These are phyloP conservation scores for Phyllopteryx taeniolatus DNA, from an alignment of 2,113 vertebrate genomes.

Conservation along the genomic window DNA sequence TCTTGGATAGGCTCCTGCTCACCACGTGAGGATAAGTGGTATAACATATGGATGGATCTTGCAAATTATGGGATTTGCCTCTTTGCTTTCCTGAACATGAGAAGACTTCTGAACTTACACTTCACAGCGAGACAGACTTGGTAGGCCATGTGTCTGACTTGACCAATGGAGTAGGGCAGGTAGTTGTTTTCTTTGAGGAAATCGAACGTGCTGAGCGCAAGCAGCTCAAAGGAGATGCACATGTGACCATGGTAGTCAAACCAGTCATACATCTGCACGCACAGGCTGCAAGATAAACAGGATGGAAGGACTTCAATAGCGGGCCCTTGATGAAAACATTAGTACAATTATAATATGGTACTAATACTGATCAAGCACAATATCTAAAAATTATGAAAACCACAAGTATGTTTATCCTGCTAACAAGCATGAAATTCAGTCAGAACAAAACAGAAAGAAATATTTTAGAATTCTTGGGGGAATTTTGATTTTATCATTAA, in stretches of 20 bases:
- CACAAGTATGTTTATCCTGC: background rate
- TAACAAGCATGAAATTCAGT: background rate
- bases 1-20: too few species aligned
- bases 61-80: background rate
- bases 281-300: slow-evolving; percentile 67
- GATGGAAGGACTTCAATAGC: background rate
- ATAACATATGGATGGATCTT: too few species aligned
- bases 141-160: slow-evolving; percentile 94
- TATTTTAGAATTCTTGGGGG: too few species aligned
- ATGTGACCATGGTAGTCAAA: slow-evolving; percentile 98
- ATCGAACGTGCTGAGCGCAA: slow-evolving; percentile 97
- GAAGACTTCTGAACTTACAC: slow-evolving; percentile 76
- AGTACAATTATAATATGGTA: background rate
- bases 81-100: background rate
- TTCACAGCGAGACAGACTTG: slow-evolving; percentile 94
- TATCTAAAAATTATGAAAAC: background rate
- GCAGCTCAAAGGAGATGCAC: slow-evolving; percentile 95
- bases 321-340: background rate
- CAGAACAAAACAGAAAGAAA: too few species aligned
- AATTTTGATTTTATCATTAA: too few species aligned
- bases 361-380: background rate
- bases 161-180: slow-evolving; percentile 89
- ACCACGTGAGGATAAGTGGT: too few species aligned
- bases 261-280: slow-evolving; percentile 98
- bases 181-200: slow-evolving; percentile 98